A percentile compares a stretch with the other conserved stretches of the same genome.
phyloP scores from a whole-genome alignment of 2,113 vertebrate species.

The Phaetusa simplex region DNA sequence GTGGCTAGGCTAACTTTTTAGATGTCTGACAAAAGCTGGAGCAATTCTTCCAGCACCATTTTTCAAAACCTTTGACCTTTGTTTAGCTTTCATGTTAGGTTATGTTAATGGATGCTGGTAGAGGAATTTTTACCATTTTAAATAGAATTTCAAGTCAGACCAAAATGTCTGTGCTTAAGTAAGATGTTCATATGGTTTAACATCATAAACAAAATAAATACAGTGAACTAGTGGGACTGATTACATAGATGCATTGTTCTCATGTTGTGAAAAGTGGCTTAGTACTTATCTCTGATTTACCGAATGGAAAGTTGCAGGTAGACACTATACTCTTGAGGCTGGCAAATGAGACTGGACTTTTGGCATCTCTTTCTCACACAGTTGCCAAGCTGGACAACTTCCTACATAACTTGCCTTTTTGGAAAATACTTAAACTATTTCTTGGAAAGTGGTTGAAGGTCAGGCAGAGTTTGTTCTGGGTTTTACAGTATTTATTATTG shows the following conservation, averaged over 20 bases:
- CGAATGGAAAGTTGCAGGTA: background rate
- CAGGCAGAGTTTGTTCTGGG: background rate
- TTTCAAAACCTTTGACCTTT: background rate
- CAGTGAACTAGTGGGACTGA: background rate
- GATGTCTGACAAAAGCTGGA: background rate
- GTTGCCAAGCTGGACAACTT: constrained; percentile 2
- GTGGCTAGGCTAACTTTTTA: background rate
- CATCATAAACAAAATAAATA: background rate
- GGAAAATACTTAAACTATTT: constrained; percentile 37
- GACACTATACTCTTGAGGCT: background rate
- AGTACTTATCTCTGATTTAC: background rate
- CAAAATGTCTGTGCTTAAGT: background rate
- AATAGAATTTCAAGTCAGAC: background rate
- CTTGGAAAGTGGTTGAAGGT: constrained; percentile 23
- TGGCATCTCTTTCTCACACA: background rate
- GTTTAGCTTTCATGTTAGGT: background rate
- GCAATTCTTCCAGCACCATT: background rate
- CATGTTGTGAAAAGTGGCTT: background rate
- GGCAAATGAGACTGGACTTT: background rate
- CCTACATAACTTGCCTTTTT: background rate
- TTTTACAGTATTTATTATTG: constrained; percentile 25
- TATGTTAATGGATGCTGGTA: background rate
- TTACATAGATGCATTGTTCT: background rate
- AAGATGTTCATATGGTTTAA: background rate
- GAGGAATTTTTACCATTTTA: background rate